Evolutionary conservation across 2,113 vertebrate species (phyloP), one percentile per base, ranked within the genome.

Genomic region (Sphyrna mokarran): DNA sequence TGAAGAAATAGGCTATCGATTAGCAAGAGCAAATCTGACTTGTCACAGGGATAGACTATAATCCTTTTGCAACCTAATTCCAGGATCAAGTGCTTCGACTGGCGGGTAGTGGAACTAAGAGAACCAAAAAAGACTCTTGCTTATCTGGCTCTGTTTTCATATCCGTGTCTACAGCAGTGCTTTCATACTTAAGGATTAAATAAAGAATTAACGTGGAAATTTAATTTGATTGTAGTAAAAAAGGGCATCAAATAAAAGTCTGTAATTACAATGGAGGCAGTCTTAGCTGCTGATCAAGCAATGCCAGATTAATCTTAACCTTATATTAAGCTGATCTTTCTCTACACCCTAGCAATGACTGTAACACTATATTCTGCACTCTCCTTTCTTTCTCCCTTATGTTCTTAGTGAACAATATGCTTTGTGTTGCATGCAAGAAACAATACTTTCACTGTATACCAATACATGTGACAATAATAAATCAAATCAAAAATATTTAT

Each of bases 1-100:
- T 91, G 54, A 91, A 63, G 87, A 91, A 91, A 91, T 91, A 91
- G 58, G 1, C 18, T 83, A 18, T 90, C 13, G 87, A 90, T 91
- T 91, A 63, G 61, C 87, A 33, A n/a, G 58, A 91, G 61, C 29
- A 91, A 91, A 63, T 61, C 26, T 91, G 87, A 63, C 54, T 33
- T 58, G 43, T 91, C 87, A 63, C 58, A 33, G 23, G 54, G 33
- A n/a, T 63, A 63, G 87, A 13, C 29, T 33, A 63, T 20, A 61
- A 63, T 91, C 87, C 48, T 63, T 91, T n/a, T 91, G 29, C 13
- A 91, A 33, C 29, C 29, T 61, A 63, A 91, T 63, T n/a, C 43
- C 54, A 91, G 58, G 26, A 63, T n/a, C 29, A 91, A 91, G 14
- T 83, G 80, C 80, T 83, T 83, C 40, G 78, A 18, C n/a, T 63